Base-by-base conservation (phyloP, 2,888 invertebrate genomes). In the Erebia ligea region DNA sequence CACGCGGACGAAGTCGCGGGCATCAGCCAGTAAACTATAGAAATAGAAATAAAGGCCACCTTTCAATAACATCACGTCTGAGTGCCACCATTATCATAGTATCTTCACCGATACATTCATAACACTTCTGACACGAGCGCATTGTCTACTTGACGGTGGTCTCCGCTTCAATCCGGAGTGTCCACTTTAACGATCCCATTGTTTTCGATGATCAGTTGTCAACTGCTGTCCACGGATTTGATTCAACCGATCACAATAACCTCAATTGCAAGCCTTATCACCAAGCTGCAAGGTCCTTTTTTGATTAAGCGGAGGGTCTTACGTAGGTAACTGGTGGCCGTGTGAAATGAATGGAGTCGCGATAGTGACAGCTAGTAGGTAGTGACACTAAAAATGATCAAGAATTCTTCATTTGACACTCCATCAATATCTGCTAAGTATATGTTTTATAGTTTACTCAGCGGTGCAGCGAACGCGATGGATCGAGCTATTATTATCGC, bases 111-210 rank as follows among this genome's bases (percentile, higher is more conserved):
- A 73, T 74, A 71, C 75, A 79, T 78, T 81, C 81, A 83, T 85
- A 84, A 84, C 77, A 79, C 79, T 74, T 71, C 69, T 69, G 72
- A 72, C 75, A 67, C 72, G 73, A 73, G 72, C 71, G 76, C 76
- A 81, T 84, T 85, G 85, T 85, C 77, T 76, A 70, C 80, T 79
- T 81, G 84, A 81, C 81, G 92, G 92, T 91, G 92, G 92, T 92
- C 92, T 81, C 77, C 77, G 76, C 87, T 84, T 92, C 91, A 91
- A 84, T 87, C 85, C 78, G 79, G 77, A 80, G 81, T 86, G 88
- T 86, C 87, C 88, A 87, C 84, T 87, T 86, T 91, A 92, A 92
- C 86, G 91, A 92, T 85, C 83, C 91, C 81, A 92, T 92, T 92
- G 92, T 92, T 89, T 90, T 78, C 84, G 77, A 82, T 84, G 85